Percentiles rank a stretch among this genome's conserved stretches.
phyloP scores from a whole-genome alignment of 2,888 invertebrate species.

The Cheilosia urbana region DNA sequence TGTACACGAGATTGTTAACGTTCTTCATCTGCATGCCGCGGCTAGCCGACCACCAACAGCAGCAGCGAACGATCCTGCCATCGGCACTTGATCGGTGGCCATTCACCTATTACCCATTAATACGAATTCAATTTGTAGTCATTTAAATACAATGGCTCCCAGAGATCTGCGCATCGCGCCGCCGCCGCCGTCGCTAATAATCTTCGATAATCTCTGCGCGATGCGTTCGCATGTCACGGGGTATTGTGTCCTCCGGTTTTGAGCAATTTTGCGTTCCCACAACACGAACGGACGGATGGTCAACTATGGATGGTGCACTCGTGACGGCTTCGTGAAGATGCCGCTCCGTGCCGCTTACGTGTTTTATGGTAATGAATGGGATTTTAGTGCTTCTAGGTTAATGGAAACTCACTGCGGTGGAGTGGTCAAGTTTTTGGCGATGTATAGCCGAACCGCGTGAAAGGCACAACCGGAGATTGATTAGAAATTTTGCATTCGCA shows the following conservation, averaged over 20 bases:
- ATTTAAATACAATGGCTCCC: conserved; percentile 74
- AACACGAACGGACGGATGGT: conserved; percentile 40
- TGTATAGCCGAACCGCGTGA: conserved; percentile 3
- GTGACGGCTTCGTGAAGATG: conserved; percentile 46
- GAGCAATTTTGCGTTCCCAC: conserved; percentile 64
- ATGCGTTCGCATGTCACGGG: conserved; percentile 59
- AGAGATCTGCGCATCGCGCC: conserved; percentile 3
- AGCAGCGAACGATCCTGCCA: conserved; percentile 26
- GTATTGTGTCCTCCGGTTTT: conserved; percentile 70
- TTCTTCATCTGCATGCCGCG: conserved; percentile 73
- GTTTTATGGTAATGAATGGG: conserved; percentile 75
- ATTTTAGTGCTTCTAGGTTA: conserved; percentile 75
- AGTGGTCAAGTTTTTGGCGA: conserved; percentile 67
- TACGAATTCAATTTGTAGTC: conserved; percentile 75
- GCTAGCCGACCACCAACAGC: conserved; percentile 70
- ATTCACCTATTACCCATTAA: conserved; percentile 70
- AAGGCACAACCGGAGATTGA: conserved; percentile 68
- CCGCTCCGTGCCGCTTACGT: conserved; percentile 40
- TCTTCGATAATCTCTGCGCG: conserved; percentile 55
- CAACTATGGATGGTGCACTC: conserved; percentile 32
- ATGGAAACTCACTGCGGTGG: conserved; percentile 57
- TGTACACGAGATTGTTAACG: conserved; percentile 72
- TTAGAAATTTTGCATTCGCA: conserved; percentile 61
- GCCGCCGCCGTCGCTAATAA: conserved; percentile 51
- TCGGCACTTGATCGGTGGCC: conserved; percentile 60